Evolutionary conservation across 2,888 invertebrate species (phyloP).

Genomic region (Pyralis farinalis): DNA sequence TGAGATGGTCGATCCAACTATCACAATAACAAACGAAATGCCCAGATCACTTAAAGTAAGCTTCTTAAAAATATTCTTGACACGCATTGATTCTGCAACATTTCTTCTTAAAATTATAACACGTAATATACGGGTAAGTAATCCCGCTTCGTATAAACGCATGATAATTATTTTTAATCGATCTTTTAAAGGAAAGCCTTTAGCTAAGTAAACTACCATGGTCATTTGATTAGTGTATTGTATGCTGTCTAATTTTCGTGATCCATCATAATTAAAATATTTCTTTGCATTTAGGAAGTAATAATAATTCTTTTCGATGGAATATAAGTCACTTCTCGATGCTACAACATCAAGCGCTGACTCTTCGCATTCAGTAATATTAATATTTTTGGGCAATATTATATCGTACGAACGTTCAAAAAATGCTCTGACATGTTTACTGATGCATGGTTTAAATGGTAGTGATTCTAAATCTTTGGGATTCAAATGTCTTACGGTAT

Average conservation of each 20-base stretch:
- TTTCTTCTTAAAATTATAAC: background rate
- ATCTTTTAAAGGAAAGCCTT: constrained; percentile 40
- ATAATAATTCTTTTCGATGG: constrained; percentile 35
- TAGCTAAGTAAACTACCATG: constrained; percentile 35
- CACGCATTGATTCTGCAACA: background rate
- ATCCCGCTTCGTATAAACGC: constrained; percentile 43
- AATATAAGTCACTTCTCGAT: constrained; percentile 29
- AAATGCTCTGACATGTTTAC: constrained; percentile 16
- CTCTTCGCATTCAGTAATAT: constrained; percentile 26
- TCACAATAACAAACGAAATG: constrained; percentile 14
- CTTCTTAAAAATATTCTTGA: background rate
- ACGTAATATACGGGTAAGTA: constrained; percentile 18
- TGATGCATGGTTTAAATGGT: constrained; percentile 44
- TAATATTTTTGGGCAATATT: constrained; percentile 1
- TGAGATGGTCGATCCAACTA: constrained; percentile 14
- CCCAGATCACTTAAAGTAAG: constrained; percentile 14
- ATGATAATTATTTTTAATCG: constrained; percentile 34
- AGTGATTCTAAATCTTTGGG: constrained; percentile 27
- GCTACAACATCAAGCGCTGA: constrained; percentile 36
- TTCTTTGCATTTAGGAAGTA: constrained; percentile 35
- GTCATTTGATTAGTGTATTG: constrained; percentile 28
- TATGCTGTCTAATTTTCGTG: constrained; percentile 33
- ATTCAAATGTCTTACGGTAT: constrained; percentile 21
- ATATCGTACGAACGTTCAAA: background rate
- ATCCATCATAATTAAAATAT: constrained; percentile 34